Conservation (phyloP, 2,113 vertebrate species). For the Eurypyga helias region DNA sequence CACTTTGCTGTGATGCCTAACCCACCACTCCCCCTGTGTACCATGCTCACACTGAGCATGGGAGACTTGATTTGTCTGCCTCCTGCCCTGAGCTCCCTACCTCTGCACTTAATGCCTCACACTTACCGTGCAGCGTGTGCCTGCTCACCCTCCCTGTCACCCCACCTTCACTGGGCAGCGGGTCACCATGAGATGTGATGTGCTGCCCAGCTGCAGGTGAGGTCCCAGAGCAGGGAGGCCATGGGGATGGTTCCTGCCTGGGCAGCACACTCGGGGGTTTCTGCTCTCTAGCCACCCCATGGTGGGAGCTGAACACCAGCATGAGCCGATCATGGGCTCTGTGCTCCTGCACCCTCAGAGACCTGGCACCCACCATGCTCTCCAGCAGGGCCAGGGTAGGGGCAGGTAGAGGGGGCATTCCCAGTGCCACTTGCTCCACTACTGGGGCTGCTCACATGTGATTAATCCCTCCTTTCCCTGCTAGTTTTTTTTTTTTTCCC, state of each 20-base stretch:
- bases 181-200: background rate
- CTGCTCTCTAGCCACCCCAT: background rate
- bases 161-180: background rate
- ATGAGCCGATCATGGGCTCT: background rate
- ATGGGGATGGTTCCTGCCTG: background rate
- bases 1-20: background rate
- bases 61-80: background rate
- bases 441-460: background rate
- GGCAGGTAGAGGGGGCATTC: background rate
- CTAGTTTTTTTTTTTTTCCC: background rate
- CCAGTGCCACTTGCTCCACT: background rate
- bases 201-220: background rate
- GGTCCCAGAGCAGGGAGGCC: background rate
- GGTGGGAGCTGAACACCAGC: background rate
- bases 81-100: background rate
- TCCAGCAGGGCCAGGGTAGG: background rate
- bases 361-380: background rate
- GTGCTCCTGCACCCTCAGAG: background rate
- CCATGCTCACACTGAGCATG: background rate
- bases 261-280: background rate
- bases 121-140: background rate
- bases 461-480: background rate
- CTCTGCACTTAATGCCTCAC: background rate
- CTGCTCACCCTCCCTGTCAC: background rate
- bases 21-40: background rate